Evolutionary conservation across 2,888 invertebrate genomes (phyloP), one percentile per base, ranked within the genome.

Genomic region (Scaptomyza cyrtandrae): DNA sequence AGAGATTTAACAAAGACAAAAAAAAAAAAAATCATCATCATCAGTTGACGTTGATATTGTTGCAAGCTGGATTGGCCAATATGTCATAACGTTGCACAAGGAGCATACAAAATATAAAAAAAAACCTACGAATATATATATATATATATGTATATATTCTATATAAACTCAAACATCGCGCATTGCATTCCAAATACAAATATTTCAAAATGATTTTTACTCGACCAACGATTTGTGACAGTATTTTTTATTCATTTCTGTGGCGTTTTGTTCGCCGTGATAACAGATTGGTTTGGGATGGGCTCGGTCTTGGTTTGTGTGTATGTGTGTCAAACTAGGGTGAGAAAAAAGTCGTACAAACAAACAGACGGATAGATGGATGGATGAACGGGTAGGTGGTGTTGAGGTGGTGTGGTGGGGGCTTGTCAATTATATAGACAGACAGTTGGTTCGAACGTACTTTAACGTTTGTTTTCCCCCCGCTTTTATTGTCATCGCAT

Each of bases 341-440:
- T 84, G 83, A 85, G 83, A 84, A 84, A 84, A 83, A 89, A 71
- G 75, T 52, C 79, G 83, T 58, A 54, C 82, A 89, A 85, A 75
- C 88, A 89, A 89, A 89, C 70, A 87, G 67, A 80, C 68, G 37
- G 44, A 50, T 29, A 10, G 39, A 41, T 19, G 2, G 16, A 46
- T 9, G 11, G 71, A 14, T 4, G 24, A 33, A 35, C 41, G 9
- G 31, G 67, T 13, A 10, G 46, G 33, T 33, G 39, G 11, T 2
- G 46, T n/a, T n/a, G n/a, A n/a, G n/a, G n/a, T n/a, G n/a, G n/a
- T 14, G 14, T 6, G 33, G 33, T 7, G 14, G 41, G 59, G 16
- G 19, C 77, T 39, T 75, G 74, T 75, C 74, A 75, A 71, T 80
- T 79, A 78, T 68, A 74, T 59, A 67, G 79, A 75, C 83, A 75